Evolutionary conservation across 2,113 vertebrate species (phyloP).

Genomic region (Caracal caracal): DNA sequence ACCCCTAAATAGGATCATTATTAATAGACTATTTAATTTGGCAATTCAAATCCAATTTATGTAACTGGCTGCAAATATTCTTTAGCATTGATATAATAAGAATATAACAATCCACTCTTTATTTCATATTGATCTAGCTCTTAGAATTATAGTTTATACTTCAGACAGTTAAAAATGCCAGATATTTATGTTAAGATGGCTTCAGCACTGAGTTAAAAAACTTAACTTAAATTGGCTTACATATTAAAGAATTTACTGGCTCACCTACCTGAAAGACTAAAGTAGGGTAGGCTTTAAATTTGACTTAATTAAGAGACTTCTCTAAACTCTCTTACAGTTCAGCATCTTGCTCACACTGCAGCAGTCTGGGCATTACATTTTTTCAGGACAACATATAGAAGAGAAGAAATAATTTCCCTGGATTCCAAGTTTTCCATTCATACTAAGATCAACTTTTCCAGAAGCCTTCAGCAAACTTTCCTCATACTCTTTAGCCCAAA

Average conservation of each 20-base stretch:
- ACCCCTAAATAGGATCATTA: constrained; percentile 40
- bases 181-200: neutral
- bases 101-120: constrained; percentile 38
- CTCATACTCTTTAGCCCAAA: neutral
- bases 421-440: neutral
- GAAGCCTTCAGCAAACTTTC: neutral
- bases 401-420: neutral
- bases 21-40: constrained; percentile 72
- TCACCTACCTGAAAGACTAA: neutral
- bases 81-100: constrained; percentile 55
- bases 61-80: constrained; percentile 55
- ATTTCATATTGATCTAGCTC: neutral
- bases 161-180: constrained; percentile 2
- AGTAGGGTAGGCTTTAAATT: neutral
- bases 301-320: neutral
- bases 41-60: constrained; percentile 75
- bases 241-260: neutral
- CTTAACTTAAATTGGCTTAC: neutral
- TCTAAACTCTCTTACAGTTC: neutral
- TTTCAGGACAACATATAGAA: neutral
- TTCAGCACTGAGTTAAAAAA: neutral
- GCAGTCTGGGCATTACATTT: neutral
- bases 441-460: neutral
- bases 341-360: neutral
- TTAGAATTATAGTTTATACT: constrained; percentile 38